Conservation (phyloP, 2,113 vertebrate species). For the Platichthys stellatus region DNA sequence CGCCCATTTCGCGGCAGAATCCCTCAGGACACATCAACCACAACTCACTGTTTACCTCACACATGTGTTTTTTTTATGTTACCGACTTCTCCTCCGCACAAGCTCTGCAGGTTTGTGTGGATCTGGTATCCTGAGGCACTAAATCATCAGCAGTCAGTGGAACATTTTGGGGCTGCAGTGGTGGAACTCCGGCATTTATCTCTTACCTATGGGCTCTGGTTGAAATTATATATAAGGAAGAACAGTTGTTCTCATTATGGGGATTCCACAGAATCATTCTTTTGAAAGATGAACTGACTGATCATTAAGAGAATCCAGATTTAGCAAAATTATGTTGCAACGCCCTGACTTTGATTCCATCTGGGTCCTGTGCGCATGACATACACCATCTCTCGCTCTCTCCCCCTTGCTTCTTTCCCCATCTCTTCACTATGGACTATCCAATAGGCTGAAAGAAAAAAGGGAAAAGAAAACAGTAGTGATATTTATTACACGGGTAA, state of each 20-base stretch:
- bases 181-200: neutral
- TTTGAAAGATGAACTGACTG: neutral
- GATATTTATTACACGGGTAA: too few species aligned
- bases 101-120: constrained; percentile 13
- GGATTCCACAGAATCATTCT: neutral
- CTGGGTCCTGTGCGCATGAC: neutral
- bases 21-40: constrained; percentile 44
- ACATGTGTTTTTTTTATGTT: constrained; percentile 18
- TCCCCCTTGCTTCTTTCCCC: too few species aligned
- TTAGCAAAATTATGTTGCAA: constrained; percentile 1
- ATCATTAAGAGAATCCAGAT: neutral
- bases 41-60: constrained; percentile 45
- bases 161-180: constrained; percentile 5
- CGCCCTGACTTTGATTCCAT: neutral
- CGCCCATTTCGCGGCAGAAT: constrained; percentile 51
- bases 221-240: neutral
- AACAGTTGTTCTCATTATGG: neutral
- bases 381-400: neutral
- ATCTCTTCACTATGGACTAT: neutral
- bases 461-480: neutral
- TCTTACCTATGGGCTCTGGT: neutral
- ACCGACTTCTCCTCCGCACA: constrained; percentile 8
- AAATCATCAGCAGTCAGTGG: constrained; percentile 35
- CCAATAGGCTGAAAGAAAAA: neutral
- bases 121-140: constrained; percentile 19